Conservation (phyloP, 2,797 vertebrate genomes). For the Acrossocheilus wenchowensis region DNA sequence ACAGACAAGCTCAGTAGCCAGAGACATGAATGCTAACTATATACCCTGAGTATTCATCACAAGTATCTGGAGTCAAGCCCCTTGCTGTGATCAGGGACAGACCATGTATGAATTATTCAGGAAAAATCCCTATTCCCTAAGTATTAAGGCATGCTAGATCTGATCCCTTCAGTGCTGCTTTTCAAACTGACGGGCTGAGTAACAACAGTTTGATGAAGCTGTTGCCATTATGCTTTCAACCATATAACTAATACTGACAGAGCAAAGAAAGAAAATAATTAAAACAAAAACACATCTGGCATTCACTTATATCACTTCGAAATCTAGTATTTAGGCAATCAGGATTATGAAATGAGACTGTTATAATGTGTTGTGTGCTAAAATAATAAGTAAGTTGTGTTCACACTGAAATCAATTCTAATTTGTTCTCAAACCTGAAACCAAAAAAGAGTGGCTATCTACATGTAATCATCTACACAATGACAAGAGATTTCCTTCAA, state of each 20-base stretch:
- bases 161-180: neutral
- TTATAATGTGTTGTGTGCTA: neutral
- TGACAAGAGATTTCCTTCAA: neutral
- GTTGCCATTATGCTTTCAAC: neutral
- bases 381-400: neutral
- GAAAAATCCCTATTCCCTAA: neutral
- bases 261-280: neutral
- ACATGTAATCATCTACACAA: neutral
- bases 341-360: neutral
- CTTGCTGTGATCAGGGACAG: slow-evolving; percentile 18
- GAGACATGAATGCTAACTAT: slow-evolving; percentile 8
- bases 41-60: slow-evolving; percentile 12
- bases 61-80: slow-evolving; percentile 22
- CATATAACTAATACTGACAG: neutral
- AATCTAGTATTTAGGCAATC: neutral
- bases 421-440: neutral
- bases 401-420: neutral
- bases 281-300: neutral
- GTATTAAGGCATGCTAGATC: slow-evolving; percentile 6
- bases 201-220: neutral
- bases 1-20: slow-evolving; percentile 4
- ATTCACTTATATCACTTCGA: neutral
- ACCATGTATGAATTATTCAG: slow-evolving; percentile 30
- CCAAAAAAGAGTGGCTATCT: neutral
- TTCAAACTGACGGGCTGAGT: neutral